Percentiles rank a stretch among this genome's conserved stretches.
These are phyloP conservation scores for Hyposoter dolosus DNA, from an alignment of 2,888 invertebrate species.

Conservation along the genomic window DNA sequence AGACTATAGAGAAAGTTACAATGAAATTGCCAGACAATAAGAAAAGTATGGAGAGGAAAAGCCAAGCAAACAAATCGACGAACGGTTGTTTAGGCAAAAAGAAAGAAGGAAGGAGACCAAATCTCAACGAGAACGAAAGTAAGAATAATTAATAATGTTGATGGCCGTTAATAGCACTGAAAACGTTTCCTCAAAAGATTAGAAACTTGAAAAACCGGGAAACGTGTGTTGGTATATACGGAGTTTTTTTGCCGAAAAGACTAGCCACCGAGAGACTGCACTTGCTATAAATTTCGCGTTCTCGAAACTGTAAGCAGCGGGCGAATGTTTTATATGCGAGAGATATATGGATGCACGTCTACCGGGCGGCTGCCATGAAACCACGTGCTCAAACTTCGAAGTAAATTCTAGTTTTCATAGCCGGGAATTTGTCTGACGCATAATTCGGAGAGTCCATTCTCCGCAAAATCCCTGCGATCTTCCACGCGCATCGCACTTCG, in stretches of 20 bases:
- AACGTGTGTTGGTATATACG: constrained; percentile 13
- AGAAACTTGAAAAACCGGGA: not conserved
- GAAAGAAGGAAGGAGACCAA: constrained; percentile 27
- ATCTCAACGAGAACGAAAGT: constrained; percentile 55
- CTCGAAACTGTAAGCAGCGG: constrained; percentile 71
- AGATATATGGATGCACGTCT: constrained; percentile 38
- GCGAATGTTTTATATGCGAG: constrained; percentile 67
- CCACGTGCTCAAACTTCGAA: constrained; percentile 74
- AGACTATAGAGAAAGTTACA: not conserved
- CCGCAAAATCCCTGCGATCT: constrained; percentile 75
- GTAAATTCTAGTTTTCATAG: constrained; percentile 79
- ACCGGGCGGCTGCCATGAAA: constrained; percentile 34
- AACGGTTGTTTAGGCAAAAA: constrained; percentile 3
- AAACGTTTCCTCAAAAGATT: constrained; percentile 15
- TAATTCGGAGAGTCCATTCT: constrained; percentile 78
- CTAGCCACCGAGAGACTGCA: constrained; percentile 23
- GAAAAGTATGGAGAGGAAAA: not conserved
- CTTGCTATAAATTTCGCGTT: constrained; percentile 62
- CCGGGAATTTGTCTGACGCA: constrained; percentile 78
- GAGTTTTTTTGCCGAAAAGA: constrained; percentile 11
- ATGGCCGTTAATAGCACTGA: not conserved
- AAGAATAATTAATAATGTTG: too few relatives aligned
- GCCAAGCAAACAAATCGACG: not conserved
- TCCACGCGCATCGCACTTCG: constrained; percentile 70
- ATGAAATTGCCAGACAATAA: not conserved